These are phyloP conservation scores for Oncorhynchus mykiss DNA, from an alignment of 2,113 vertebrate genomes.

Conservation along the genomic window DNA sequence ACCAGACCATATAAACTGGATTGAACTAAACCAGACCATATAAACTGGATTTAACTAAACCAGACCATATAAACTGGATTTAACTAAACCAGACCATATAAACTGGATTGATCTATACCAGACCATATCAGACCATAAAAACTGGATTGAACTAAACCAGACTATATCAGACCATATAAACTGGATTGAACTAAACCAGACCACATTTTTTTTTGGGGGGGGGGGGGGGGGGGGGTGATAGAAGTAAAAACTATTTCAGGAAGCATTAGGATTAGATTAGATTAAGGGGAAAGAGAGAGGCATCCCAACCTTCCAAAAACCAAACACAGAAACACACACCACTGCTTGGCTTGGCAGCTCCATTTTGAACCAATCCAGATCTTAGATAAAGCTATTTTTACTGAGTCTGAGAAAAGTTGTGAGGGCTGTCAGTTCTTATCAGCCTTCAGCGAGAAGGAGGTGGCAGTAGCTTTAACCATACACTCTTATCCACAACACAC, in stretches of 20 bases:
- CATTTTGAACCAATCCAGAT: not conserved
- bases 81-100: no score
- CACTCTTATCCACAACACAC: conserved; percentile 10
- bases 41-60: no score
- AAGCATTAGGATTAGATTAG: conserved; percentile 21
- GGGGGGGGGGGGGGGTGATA: not conserved
- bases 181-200: no score
- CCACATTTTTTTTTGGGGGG: not conserved
- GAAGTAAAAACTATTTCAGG: not conserved
- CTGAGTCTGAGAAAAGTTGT: conserved; percentile 35
- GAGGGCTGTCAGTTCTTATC: conserved; percentile 37
- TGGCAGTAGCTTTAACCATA: conserved; percentile 13
- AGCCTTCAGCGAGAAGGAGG: conserved; percentile 37
- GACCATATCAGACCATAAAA: no score
- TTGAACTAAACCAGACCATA: no score
- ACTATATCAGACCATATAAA: no score
- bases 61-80: no score
- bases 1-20: no score
- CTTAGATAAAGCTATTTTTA: conserved; percentile 29
- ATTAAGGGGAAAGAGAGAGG: not conserved
- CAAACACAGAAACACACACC: not conserved
- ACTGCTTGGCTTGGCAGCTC: not conserved
- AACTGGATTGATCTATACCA: no score
- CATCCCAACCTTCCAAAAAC: not conserved
- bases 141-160: no score